Evolutionary conservation across 2,888 invertebrate species (phyloP), one percentile per base, ranked within the genome.

Genomic region (Meiosimyza platycephala): DNA sequence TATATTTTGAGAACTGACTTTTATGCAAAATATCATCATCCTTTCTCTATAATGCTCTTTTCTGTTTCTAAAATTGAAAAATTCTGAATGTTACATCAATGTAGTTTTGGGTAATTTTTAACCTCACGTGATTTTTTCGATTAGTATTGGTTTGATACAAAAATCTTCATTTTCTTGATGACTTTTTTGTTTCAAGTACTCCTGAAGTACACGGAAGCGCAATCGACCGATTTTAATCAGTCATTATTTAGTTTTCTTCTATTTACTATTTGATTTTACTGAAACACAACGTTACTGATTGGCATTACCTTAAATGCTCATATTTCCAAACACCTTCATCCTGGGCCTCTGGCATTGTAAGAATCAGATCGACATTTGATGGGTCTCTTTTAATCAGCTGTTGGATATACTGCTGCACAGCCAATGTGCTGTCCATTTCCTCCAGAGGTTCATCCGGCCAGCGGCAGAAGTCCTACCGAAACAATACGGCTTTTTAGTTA

Each of bases 281-380:
- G 4, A 4, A 28, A 2, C 40, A 16, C 18, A 15, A 48, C 47
- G 62, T 52, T 54, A 12, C 16, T 47, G 18, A 50, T 18, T 15
- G 28, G 4, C 73, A 64, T 75, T 87, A 94, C 95, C 95, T 91
- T 74, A 99, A 90, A 89, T 99, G 99, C 89, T 99, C 99, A 87
- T 99, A 99, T 89, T 99, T 99, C 99, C 99, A 99, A 65, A 99
- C 99, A 54, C 99, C 98, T 88, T 98, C 98, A 85, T 99, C 98
- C 88, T 98, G 98, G 22, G 95, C 94, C 80, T 98, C 98, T 2
- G 99, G 99, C 90, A 98, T 97, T 82, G 94, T 96, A 66, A 99
- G 89, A 83, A 99, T 98, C 73, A 94, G 90, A 82, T 98, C 98
- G 74, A 99, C 94, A 89, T 97, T 96, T 12, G 94, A 92, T 40